Conservation (phyloP, 2,888 invertebrate species). For the Chironomus tentans region DNA sequence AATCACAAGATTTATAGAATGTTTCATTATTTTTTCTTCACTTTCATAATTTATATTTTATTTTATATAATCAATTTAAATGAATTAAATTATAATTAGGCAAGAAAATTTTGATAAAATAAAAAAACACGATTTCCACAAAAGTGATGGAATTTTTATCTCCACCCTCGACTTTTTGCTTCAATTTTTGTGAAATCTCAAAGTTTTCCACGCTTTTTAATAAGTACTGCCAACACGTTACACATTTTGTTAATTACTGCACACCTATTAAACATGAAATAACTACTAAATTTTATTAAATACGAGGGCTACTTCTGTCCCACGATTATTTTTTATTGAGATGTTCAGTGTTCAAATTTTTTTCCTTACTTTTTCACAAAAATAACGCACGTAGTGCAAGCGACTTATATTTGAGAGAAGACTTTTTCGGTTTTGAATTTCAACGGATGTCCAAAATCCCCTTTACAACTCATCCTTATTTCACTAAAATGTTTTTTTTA, state of each 20-base stretch:
- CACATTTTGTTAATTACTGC: conserved; percentile 12
- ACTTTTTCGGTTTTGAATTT: background rate
- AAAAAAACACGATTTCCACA: conserved; percentile 12
- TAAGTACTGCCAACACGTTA: conserved; percentile 18
- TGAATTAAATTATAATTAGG: conserved; percentile 16
- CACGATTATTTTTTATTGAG: background rate
- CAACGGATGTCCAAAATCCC: background rate
- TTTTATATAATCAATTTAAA: background rate
- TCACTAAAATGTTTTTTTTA: background rate
- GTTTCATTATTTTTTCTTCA: conserved; percentile 18
- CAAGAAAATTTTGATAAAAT: conserved; percentile 20
- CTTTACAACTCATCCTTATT: background rate
- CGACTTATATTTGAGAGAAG: too few species aligned
- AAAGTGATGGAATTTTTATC: conserved; percentile 19
- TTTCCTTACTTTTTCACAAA: background rate
- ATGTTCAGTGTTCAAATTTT: background rate
- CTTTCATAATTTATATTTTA: conserved; percentile 19
- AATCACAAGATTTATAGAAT: background rate
- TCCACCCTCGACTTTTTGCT: conserved; percentile 22
- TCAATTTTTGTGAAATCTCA: conserved; percentile 8
- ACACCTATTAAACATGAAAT: conserved; percentile 12
- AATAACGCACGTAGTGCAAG: background rate
- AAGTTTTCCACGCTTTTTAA: conserved; percentile 22
- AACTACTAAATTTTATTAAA: conserved; percentile 19
- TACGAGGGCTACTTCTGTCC: background rate